Evolutionary conservation across 2,797 vertebrate species (phyloP).

Genomic region (Echeneis naucrates): DNA sequence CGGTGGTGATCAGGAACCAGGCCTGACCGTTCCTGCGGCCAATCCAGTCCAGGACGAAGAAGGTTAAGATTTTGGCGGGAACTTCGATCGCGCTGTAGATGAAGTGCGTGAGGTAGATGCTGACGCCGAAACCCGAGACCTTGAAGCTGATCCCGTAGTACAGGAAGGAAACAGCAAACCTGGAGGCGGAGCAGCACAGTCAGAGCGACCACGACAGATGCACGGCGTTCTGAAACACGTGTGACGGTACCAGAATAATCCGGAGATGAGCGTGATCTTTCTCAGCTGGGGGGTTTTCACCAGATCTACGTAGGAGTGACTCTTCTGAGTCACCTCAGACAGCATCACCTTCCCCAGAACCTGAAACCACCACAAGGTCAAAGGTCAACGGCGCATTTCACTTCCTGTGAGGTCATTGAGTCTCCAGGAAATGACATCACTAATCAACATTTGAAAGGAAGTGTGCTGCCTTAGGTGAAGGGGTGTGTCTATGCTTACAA

Average conservation of each 20-base stretch:
- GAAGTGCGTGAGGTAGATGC: slow-evolving; percentile 89
- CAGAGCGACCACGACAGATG: not conserved
- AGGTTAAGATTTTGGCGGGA: slow-evolving; percentile 87
- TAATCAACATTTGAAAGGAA: too few relatives aligned
- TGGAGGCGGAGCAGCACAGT: slow-evolving; percentile 47
- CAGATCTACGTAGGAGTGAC: slow-evolving; percentile 86
- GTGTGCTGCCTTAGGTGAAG: too few relatives aligned
- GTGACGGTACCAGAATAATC: slow-evolving; percentile 84
- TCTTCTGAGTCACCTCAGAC: slow-evolving; percentile 62
- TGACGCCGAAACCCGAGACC: slow-evolving; percentile 84
- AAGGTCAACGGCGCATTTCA: too few relatives aligned
- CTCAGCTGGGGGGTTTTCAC: slow-evolving; percentile 84
- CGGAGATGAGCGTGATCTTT: slow-evolving; percentile 84
- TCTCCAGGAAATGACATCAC: too few relatives aligned
- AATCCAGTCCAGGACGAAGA: slow-evolving; percentile 76
- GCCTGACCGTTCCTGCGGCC: slow-evolving; percentile 86
- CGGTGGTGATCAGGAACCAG: slow-evolving; percentile 78
- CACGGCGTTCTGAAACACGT: not conserved
- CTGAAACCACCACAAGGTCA: slow-evolving; percentile 63
- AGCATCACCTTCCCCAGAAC: slow-evolving; percentile 76
- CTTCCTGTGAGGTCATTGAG: too few relatives aligned
- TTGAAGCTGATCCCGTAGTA: slow-evolving; percentile 91
- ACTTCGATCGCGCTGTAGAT: slow-evolving; percentile 87
- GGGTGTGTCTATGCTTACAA: too few relatives aligned
- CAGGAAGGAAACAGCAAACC: slow-evolving; percentile 88